These are phyloP conservation scores for Tragelaphus imberbis DNA, from an alignment of 2,113 vertebrate species.

Conservation along the genomic window DNA sequence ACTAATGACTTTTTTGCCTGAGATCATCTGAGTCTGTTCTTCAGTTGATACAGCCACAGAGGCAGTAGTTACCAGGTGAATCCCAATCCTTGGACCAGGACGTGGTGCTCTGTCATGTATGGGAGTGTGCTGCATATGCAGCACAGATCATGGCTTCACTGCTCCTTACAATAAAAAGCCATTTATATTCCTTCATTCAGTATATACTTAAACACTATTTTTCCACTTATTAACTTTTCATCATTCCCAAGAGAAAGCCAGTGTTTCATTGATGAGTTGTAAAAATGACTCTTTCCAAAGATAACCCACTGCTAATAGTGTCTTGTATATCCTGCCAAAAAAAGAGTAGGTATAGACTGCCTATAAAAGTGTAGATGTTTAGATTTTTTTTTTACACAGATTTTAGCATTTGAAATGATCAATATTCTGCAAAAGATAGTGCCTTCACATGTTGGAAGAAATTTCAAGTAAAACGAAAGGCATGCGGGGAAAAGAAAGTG, in stretches of 20 bases:
- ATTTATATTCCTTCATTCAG: conserved; percentile 1
- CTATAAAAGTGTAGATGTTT: background rate
- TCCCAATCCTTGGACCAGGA: background rate
- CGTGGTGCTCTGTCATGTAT: background rate
- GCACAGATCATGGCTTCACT: background rate
- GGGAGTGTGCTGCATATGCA: background rate
- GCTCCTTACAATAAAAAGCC: conserved; percentile 14
- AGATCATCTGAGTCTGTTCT: background rate
- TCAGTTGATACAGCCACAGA: background rate
- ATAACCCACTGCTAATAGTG: background rate
- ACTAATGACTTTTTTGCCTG: background rate
- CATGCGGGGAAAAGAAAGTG: background rate
- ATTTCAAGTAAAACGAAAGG: background rate
- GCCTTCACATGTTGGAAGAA: background rate
- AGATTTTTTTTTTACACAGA: background rate
- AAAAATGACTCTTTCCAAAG: conserved; percentile 44
- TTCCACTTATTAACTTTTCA: background rate
- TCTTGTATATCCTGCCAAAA: background rate
- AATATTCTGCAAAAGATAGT: background rate
- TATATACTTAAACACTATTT: background rate
- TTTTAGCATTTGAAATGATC: background rate
- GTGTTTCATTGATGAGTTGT: background rate
- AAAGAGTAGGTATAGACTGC: background rate
- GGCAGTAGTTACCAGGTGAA: background rate
- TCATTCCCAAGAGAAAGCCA: conserved; percentile 14